Evolutionary conservation across 2,888 invertebrate genomes (phyloP).

Genomic region (Pandemis corylana): DNA sequence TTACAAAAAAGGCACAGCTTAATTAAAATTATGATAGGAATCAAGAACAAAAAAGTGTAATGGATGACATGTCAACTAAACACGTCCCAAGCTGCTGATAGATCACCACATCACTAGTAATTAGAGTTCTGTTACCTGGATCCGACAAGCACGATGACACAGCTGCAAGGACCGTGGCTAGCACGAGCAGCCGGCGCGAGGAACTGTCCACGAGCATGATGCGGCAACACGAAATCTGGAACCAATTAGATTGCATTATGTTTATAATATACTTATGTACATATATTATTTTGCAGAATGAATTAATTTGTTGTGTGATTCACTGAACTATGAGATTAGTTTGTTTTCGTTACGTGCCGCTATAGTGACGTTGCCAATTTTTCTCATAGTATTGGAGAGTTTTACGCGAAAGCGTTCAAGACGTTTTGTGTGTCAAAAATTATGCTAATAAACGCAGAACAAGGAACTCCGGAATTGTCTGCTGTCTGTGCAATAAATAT

Average conservation of each 20-base stretch:
- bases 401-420: background rate
- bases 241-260: slow-evolving; percentile 28
- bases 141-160: slow-evolving; percentile 53
- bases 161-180: slow-evolving; percentile 47
- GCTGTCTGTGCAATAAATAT: background rate
- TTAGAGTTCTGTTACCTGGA: slow-evolving; percentile 54
- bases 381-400: too few species aligned
- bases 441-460: too few species aligned
- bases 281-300: background rate
- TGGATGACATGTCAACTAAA: slow-evolving; percentile 23
- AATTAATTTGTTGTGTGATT: background rate
- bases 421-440: too few species aligned
- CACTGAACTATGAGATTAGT: too few species aligned
- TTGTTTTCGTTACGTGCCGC: too few species aligned
- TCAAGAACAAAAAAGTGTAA: slow-evolving; percentile 23
- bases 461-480: too few species aligned
- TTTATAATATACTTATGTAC: too few species aligned
- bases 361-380: too few species aligned
- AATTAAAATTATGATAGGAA: slow-evolving; percentile 32
- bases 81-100: slow-evolving; percentile 7
- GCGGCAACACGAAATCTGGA: slow-evolving; percentile 53
- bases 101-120: slow-evolving; percentile 3
- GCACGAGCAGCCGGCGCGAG: slow-evolving; percentile 45
- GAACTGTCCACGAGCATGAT: slow-evolving; percentile 53
- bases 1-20: slow-evolving; percentile 22